Conservation (phyloP, 2,113 vertebrate species). For the Camelus dromedarius region DNA sequence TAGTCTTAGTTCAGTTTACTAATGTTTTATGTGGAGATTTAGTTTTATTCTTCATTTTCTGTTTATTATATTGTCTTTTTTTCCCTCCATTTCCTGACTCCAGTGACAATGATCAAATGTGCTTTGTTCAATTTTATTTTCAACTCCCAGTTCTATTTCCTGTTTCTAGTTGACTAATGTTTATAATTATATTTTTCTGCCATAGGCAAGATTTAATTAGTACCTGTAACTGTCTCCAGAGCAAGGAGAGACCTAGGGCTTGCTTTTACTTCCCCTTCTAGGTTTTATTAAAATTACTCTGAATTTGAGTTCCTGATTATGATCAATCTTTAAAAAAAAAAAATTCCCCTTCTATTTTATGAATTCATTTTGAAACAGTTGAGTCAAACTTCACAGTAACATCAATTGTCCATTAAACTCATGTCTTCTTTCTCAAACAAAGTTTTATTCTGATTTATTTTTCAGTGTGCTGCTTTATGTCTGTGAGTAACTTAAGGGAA, state of each 20-base stretch:
- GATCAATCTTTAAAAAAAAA: not conserved
- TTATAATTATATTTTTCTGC: constrained; percentile 49
- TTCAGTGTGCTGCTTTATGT: not conserved
- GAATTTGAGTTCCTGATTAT: constrained; percentile 41
- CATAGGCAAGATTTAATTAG: constrained; percentile 36
- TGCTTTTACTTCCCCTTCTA: constrained; percentile 1
- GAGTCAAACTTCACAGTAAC: not conserved
- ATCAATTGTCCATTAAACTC: not conserved
- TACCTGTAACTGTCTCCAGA: constrained; percentile 25
- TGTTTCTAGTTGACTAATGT: constrained; percentile 61
- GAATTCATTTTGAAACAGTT: constrained; percentile 4
- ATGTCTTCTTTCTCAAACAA: constrained; percentile 1
- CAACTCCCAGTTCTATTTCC: constrained; percentile 5
- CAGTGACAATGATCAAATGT: not conserved
- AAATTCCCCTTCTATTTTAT: constrained; percentile 18
- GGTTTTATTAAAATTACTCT: not conserved
- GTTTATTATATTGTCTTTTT: not conserved
- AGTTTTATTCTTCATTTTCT: constrained; percentile 42
- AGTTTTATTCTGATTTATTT: constrained; percentile 4
- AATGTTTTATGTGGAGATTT: constrained; percentile 23
- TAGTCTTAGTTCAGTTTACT: not conserved
- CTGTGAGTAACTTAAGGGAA: not conserved
- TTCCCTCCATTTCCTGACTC: not conserved
- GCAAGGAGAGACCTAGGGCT: not conserved
- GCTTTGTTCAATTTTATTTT: constrained; percentile 60